Percentiles rank a stretch among this genome's conserved stretches.
phyloP scores from a whole-genome alignment of 2,113 vertebrate genomes.

The Rallus limicola region DNA sequence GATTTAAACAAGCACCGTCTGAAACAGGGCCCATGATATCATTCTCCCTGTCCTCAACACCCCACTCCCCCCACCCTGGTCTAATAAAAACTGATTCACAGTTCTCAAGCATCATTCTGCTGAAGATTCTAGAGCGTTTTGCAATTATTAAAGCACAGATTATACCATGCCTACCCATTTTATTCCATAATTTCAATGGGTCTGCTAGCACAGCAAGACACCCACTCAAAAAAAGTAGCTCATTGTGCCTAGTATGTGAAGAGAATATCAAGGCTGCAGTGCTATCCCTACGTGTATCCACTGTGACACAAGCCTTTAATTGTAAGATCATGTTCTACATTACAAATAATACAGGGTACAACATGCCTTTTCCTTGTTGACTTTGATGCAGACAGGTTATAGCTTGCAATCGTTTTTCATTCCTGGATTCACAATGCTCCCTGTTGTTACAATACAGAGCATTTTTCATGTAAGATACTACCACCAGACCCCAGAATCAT shows the following conservation, averaged over 20 bases:
- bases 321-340: not conserved
- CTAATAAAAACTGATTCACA: conserved; percentile 67
- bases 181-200: not conserved
- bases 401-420: not conserved
- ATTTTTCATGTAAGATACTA: not conserved
- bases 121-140: conserved; percentile 36
- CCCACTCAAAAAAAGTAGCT: not conserved
- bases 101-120: conserved; percentile 55
- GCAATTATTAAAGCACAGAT: not conserved
- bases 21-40: not conserved
- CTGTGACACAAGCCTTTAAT: not conserved
- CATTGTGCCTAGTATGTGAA: not conserved
- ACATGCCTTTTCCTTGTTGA: not conserved
- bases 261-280: not conserved
- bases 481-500: not conserved
- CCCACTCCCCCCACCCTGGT: not conserved
- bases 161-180: not conserved
- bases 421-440: not conserved
- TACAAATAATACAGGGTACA: not conserved
- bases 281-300: not conserved
- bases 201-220: not conserved
- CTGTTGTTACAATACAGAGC: not conserved
- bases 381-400: not conserved
- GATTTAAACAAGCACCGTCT: not conserved
- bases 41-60: conserved; percentile 7